phyloP scores from a whole-genome alignment of 2,113 vertebrate genomes.

The Sylvia atricapilla region DNA sequence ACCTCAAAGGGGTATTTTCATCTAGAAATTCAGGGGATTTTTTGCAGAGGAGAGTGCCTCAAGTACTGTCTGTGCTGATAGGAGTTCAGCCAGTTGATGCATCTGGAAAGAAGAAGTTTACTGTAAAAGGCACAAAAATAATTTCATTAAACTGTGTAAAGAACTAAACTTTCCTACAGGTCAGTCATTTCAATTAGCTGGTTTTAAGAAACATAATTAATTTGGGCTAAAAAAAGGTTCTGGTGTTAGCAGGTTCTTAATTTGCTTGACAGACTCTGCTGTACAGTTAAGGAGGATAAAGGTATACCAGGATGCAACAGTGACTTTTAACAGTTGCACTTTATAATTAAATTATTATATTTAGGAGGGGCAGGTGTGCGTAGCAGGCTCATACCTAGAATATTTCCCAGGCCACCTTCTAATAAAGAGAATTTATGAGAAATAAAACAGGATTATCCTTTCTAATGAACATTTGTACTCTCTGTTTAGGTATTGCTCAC shows the following conservation, averaged over 20 bases:
- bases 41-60: not conserved
- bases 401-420: not conserved
- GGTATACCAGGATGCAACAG: not conserved
- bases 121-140: not conserved
- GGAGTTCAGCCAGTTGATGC: not conserved
- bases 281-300: not conserved
- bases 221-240: not conserved
- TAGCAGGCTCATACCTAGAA: not conserved
- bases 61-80: not conserved
- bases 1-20: not conserved
- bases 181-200: not conserved
- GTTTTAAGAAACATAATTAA: not conserved
- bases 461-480: slow-evolving; percentile 3
- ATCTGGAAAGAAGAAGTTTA: not conserved
- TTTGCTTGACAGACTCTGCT: not conserved
- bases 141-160: not conserved
- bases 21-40: not conserved
- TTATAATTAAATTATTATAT: not conserved
- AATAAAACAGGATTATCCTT: not conserved
- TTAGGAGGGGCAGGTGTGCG: not conserved
- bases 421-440: not conserved
- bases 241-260: not conserved
- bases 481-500: slow-evolving; percentile 88
- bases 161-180: not conserved
- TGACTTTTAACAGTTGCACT: not conserved